A percentile compares a stretch with the other conserved stretches of the same genome.
phyloP scores from a whole-genome alignment of 2,888 invertebrate species.

The Philopedon plagiatum region DNA sequence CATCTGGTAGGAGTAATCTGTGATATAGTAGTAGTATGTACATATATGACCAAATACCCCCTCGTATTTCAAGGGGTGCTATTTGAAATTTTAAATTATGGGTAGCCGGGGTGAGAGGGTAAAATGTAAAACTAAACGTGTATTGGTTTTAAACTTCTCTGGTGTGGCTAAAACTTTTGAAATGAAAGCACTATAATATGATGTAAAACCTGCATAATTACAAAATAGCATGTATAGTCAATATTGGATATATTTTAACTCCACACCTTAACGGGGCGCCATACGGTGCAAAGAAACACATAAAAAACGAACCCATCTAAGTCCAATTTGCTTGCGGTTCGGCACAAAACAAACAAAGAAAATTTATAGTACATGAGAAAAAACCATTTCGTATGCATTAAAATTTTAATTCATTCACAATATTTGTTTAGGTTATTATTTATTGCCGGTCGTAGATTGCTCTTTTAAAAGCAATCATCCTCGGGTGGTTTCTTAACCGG shows the following conservation, averaged over 20 bases:
- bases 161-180: no score
- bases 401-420: conserved; percentile 67
- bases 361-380: conserved; percentile 33
- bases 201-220: no score
- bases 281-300: conserved; percentile 20
- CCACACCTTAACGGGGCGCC: conserved; percentile 16
- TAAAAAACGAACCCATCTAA: conserved; percentile 31
- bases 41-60: no score
- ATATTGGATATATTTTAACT: not conserved
- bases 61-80: no score
- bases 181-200: no score
- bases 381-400: conserved; percentile 63
- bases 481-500: conserved; percentile 29
- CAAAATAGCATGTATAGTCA: no score
- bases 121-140: no score
- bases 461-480: conserved; percentile 62
- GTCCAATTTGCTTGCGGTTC: conserved; percentile 28
- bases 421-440: conserved; percentile 68
- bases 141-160: no score
- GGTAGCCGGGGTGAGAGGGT: no score
- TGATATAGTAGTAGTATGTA: no score
- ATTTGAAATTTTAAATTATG: no score
- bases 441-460: conserved; percentile 59
- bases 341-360: conserved; percentile 37
- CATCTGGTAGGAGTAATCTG: no score